Evolutionary conservation across 1,140 invertebrate species (phyloP), one percentile per base, ranked within the genome.

Genomic region (Drosophila neocordata): DNA sequence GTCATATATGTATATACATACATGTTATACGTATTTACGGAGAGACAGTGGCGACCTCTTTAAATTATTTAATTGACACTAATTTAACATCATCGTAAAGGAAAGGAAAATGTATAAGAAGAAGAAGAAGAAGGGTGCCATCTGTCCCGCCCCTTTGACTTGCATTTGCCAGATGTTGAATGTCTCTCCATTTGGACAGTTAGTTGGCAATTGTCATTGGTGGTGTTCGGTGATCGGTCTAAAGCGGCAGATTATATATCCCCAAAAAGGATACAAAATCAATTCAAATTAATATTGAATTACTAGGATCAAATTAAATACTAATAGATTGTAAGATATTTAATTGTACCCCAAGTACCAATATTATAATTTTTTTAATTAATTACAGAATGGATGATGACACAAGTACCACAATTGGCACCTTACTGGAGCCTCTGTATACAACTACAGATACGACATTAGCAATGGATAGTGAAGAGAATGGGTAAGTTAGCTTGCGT

Each of bases 1-100:
- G 27, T 31, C 27, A 31, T 31, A 6, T 31, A 31, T 31, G 6
- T 31, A 31, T 31, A 6, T 31, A 56, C 69, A 61, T 62, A 65
- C 64, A 56, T 37, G 31, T 44, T 51, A 34, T 38, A 9, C n/a
- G 7, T 55, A 31, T 31, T 31, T 6, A 31, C 27, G 27, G 27
- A 41, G 35, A 59, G 38, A 44, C 31, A 20, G 48, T 41, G n/a
- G 69, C 38, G 52, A 90, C 89, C 89, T 76, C 80, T 89, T 90
- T 89, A 90, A 90, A 90, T 90, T 90, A 90, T 89, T 90, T 90
- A 90, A 90, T 90, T 90, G 89, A 90, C 89, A 90, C 82, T 90
- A 90, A 90, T 90, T 90, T 90, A 90, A 65, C 73, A 77, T 77
- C 76, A 73, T 73, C 44, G 41, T 57, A 38, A 78, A 76, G 73